These are phyloP conservation scores for Apodemia mormo DNA, from an alignment of 2,888 invertebrate genomes.

Conservation along the genomic window DNA sequence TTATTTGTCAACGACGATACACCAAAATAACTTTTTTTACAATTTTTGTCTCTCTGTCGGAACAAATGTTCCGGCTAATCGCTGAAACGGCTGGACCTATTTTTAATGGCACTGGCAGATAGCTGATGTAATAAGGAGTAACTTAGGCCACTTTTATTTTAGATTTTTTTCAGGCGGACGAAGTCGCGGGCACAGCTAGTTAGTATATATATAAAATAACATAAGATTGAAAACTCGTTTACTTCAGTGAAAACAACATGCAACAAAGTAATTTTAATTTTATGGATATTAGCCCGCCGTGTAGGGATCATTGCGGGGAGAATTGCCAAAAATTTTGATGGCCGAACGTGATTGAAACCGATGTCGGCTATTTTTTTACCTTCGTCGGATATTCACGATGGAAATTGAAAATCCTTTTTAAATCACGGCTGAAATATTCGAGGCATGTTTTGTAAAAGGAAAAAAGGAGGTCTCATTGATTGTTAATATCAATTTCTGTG, in stretches of 20 bases:
- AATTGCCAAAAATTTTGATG: neutral
- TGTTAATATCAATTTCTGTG: too few species aligned
- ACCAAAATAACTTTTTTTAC: too few species aligned
- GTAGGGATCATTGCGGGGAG: neutral
- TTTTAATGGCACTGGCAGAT: too few species aligned
- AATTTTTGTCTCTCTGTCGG: too few species aligned
- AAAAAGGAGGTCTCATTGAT: neutral
- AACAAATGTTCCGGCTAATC: too few species aligned
- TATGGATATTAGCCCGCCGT: neutral
- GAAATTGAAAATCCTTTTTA: conserved; percentile 4
- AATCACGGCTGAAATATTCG: neutral
- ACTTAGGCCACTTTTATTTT: too few species aligned
- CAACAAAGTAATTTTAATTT: neutral
- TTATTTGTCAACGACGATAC: too few species aligned
- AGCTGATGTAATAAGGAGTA: too few species aligned
- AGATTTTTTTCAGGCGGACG: too few species aligned
- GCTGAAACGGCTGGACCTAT: too few species aligned
- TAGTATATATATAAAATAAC: too few species aligned
- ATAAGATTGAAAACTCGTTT: neutral
- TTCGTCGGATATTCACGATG: neutral
- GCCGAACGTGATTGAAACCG: conserved; percentile 3
- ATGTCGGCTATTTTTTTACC: neutral
- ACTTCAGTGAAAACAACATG: neutral
- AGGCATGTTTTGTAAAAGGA: neutral
- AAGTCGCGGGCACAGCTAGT: too few species aligned